Evolutionary conservation across 2,888 invertebrate species (phyloP).

Genomic region (Agrilus mali): DNA sequence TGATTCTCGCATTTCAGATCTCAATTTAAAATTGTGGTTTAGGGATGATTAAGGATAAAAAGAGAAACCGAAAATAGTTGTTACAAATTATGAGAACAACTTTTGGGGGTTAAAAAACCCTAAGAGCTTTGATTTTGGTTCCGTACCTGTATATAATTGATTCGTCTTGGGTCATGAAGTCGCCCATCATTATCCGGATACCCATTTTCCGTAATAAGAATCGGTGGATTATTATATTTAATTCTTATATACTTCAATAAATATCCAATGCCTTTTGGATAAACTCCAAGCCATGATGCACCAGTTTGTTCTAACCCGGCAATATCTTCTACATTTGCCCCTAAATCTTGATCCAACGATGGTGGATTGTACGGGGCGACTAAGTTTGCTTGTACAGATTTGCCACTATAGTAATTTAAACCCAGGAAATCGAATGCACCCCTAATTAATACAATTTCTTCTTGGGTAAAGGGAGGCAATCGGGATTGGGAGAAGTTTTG

Average conservation of each 20-base stretch:
- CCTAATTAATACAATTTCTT: slow-evolving; percentile 33
- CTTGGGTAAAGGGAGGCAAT: slow-evolving; percentile 33
- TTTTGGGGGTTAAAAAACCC: too few species aligned
- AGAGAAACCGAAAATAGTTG: too few species aligned
- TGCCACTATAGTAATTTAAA: slow-evolving; percentile 49
- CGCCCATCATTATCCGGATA: slow-evolving; percentile 35
- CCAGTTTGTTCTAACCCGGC: slow-evolving; percentile 38
- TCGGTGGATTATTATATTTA: slow-evolving; percentile 36
- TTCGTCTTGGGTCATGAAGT: slow-evolving; percentile 36
- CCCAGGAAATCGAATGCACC: slow-evolving; percentile 52
- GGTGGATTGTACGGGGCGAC: slow-evolving; percentile 29
- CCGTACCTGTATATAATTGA: slow-evolving; percentile 23
- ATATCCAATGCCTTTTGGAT: slow-evolving; percentile 48
- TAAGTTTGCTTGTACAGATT: slow-evolving; percentile 27
- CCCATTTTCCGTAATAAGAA: slow-evolving; percentile 49
- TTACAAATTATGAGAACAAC: too few species aligned
- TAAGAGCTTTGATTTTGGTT: too few species aligned
- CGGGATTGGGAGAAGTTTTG: slow-evolving; percentile 34
- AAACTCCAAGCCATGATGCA: slow-evolving; percentile 41
- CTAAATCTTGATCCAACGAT: slow-evolving; percentile 35
- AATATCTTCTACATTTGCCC: slow-evolving; percentile 30
- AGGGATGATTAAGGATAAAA: too few species aligned
- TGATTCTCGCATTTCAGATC: too few species aligned
- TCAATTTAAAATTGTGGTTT: too few species aligned
- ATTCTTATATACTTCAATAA: slow-evolving; percentile 37